Evolutionary conservation across 2,113 vertebrate species (phyloP), one percentile per base, ranked within the genome.

Genomic region (Promerops cafer): DNA sequence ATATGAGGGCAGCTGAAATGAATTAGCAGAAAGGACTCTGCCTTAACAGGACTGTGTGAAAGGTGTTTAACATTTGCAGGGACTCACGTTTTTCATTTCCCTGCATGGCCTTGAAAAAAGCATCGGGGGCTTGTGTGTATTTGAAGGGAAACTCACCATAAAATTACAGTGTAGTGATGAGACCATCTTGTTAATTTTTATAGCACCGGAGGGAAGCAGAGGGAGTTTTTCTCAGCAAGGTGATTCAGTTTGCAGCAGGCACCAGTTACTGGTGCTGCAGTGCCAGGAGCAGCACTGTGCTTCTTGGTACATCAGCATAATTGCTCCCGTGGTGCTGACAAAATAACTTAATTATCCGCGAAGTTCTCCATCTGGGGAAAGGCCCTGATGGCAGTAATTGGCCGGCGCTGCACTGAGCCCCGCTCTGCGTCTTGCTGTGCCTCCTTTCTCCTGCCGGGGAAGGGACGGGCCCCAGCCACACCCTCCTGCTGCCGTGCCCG

Each of bases 161-260:
- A 71, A 60, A 28, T 57, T 6, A 6, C 2, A 20, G 6, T 54
- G 40, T 13, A 13, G 26, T 10, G 33, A 70, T 10, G 33, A 70
- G 60, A 28, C 11, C 15, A 11, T 24, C 28, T 7, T 18, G 31
- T 40, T 65, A 20, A 17, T 70, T 64, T 78, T 50, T 40, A 6
- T 13, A 28, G 12, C 30, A 0, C 5, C 5, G 1, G 30, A 30
- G 54, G 24, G 79, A 59, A 42, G 40, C 0, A 3, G 10, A 2
- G 9, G 4, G 33, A 24, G 31, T 5, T 68, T 56, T 65, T n/a
- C 59, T 31, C 17, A 54, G 52, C 22, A 7, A 37, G 64, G 39
- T 35, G 42, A 27, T 47, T 30, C 40, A 21, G 28, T 20, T 35
- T 42, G 76, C 63, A 59, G 77, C 63, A 80, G 49, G 28, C n/a